These are phyloP conservation scores for Conchocele bisecta DNA, from an alignment of 2,888 invertebrate genomes.

Conservation along the genomic window DNA sequence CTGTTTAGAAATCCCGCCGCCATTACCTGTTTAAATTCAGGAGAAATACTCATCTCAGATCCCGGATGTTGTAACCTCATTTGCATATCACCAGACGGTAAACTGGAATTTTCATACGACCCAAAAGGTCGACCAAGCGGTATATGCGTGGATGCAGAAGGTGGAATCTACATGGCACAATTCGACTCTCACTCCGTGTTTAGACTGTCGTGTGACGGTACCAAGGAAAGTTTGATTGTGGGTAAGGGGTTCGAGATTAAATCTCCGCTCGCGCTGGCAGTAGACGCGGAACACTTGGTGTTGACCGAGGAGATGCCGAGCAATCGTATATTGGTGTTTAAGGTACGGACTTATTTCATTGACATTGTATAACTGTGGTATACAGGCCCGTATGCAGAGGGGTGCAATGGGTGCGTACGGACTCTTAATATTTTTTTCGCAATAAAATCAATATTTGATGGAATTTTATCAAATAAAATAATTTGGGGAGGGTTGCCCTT, in stretches of 20 bases:
- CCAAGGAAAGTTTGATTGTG: slow-evolving; percentile 35
- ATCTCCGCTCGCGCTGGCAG: slow-evolving; percentile 50
- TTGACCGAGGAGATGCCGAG: slow-evolving; percentile 64
- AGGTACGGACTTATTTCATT: slow-evolving; percentile 50
- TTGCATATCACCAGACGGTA: slow-evolving; percentile 47
- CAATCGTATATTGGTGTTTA: slow-evolving; percentile 51
- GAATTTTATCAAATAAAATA: too few species aligned
- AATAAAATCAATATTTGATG: too few species aligned
- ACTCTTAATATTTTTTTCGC: too few species aligned
- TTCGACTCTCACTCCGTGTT: slow-evolving; percentile 56
- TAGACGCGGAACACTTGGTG: slow-evolving; percentile 32
- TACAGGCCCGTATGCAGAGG: too few species aligned
- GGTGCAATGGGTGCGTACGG: too few species aligned
- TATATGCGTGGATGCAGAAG: slow-evolving; percentile 44
- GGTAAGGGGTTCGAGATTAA: slow-evolving; percentile 42
- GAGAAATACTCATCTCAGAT: slow-evolving; percentile 58
- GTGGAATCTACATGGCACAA: slow-evolving; percentile 54
- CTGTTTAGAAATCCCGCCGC: slow-evolving; percentile 60
- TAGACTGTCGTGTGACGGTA: slow-evolving; percentile 33
- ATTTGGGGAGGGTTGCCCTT: too few species aligned
- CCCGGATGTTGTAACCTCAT: slow-evolving; percentile 53
- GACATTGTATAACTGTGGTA: too few species aligned
- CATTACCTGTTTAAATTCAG: slow-evolving; percentile 47
- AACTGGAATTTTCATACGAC: slow-evolving; percentile 50
- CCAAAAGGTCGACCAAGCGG: slow-evolving; percentile 59